Base-by-base conservation (phyloP, 2,888 invertebrate genomes). In the Noctuana brunneofusca region DNA sequence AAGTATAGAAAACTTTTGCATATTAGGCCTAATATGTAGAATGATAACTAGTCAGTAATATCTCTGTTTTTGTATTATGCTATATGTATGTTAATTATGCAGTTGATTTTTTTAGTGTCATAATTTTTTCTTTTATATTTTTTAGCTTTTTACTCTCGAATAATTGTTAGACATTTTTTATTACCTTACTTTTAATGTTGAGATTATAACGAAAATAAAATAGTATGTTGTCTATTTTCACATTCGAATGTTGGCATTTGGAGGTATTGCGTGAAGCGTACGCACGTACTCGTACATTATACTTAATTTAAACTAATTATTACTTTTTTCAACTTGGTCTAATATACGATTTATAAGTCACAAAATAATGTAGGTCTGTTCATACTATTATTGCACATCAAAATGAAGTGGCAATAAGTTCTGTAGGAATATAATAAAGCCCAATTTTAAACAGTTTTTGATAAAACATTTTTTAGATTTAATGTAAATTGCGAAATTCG, bases 31-130 rank as follows among this genome's bases (percentile, higher is more conserved):
- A 64, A 48, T 49, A 54, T 46, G 58, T 65, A 54, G 53, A 48
- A 53, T 32, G 32, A 62, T 53, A 57, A 48, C 57, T 64, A 65
- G 65, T 65, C 65, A 63, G 53, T 65, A 57, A 60, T 46, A 59
- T 55, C 59, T 60, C 53, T 54, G 43, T 22, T 50, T 58, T 50
- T 52, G 32, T 38, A 27, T 9, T 55, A 43, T 43, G 0, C 3
- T 18, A 38, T 38, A 14, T 43, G 3, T 8, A 43, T 9, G 1
- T 11, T 2, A 43, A 18, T 18, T 43, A 43, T 14, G 14, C 38
- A n/a, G 6, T n/a, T 14, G 14, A 27, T 6, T 27, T 14, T 38
- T n/a, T 14, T 14, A 5, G 38, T 38, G 38, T 55, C 18, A 38
- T 54, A 38, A 24, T 9, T 54, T 38, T 35, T n/a, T 6, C 16